phyloP scores from a whole-genome alignment of 53 echinoderm and acorn worm genomes.

The Apostichopus leukothele region DNA sequence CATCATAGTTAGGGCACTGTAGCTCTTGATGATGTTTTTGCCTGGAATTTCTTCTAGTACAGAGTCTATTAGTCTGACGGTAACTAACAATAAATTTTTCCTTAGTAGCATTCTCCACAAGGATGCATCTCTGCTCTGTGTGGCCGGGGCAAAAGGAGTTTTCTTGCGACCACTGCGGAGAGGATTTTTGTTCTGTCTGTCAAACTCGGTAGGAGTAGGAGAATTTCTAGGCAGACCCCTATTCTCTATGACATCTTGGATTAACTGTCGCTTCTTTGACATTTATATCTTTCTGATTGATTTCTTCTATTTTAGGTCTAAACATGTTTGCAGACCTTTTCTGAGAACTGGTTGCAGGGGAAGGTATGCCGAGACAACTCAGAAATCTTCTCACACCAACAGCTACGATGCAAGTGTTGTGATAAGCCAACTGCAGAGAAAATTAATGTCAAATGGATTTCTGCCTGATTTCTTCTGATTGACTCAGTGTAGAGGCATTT shows the following conservation, averaged over 20 bases:
- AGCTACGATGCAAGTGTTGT: slow-evolving; percentile 10
- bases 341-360: neutral
- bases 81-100: slow-evolving; percentile 24
- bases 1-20: too few species aligned
- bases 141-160: slow-evolving; percentile 10
- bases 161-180: slow-evolving; percentile 28
- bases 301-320: neutral
- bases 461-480: neutral
- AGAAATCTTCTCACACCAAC: slow-evolving; percentile 12
- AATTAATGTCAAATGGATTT: slow-evolving; percentile 15
- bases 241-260: slow-evolving; percentile 35
- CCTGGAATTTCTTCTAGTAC: neutral
- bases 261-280: neutral
- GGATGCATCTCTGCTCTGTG: slow-evolving; percentile 47
- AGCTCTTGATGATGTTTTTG: too few species aligned
- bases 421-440: slow-evolving; percentile 3
- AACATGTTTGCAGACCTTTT: slow-evolving; percentile 35
- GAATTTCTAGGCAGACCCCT: slow-evolving; percentile 34
- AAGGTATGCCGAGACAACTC: neutral
- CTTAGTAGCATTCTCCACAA: slow-evolving; percentile 40
- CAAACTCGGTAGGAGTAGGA: slow-evolving; percentile 39
- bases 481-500: neutral
- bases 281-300: slow-evolving; percentile 22
- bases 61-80: slow-evolving; percentile 53
- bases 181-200: slow-evolving; percentile 51